A percentile compares a stretch with the other conserved stretches of the same genome.
phyloP scores from a whole-genome alignment of 2,113 vertebrate genomes.

The Halichoerus grypus region DNA sequence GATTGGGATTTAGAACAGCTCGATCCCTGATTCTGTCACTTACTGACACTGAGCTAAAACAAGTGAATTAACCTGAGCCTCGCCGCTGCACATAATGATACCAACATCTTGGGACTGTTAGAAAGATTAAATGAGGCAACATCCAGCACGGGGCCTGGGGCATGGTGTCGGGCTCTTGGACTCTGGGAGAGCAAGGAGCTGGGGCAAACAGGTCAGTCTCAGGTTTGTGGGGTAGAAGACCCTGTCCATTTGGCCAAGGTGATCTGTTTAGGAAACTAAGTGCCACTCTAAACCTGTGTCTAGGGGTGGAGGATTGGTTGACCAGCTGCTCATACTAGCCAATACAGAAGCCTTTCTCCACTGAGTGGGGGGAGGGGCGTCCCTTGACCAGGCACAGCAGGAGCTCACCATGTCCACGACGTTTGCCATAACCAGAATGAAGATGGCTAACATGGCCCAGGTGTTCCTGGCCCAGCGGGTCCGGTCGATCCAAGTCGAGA shows the following conservation, averaged over 20 bases:
- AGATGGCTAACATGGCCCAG: conserved; percentile 96
- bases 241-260: too few relatives aligned
- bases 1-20: neutral
- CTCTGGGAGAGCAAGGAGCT: neutral
- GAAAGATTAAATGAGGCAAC: neutral
- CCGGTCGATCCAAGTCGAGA: conserved; percentile 96
- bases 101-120: neutral
- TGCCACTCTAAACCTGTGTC: neutral
- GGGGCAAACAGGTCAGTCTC: neutral
- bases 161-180: neutral
- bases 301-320: neutral
- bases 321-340: neutral
- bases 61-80: neutral
- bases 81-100: neutral
- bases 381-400: neutral
- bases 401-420: conserved; percentile 95
- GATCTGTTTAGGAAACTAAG: neutral
- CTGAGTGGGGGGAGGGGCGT: accelerated
- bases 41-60: neutral
- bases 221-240: neutral
- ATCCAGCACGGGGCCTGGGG: neutral
- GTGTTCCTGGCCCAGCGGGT: conserved; percentile 97
- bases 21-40: neutral
- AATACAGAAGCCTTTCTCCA: neutral
- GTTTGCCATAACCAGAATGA: conserved; percentile 95